Evolutionary conservation across 2,888 invertebrate genomes (phyloP), one percentile per base, ranked within the genome.

Genomic region (Frankliniella intonsa): DNA sequence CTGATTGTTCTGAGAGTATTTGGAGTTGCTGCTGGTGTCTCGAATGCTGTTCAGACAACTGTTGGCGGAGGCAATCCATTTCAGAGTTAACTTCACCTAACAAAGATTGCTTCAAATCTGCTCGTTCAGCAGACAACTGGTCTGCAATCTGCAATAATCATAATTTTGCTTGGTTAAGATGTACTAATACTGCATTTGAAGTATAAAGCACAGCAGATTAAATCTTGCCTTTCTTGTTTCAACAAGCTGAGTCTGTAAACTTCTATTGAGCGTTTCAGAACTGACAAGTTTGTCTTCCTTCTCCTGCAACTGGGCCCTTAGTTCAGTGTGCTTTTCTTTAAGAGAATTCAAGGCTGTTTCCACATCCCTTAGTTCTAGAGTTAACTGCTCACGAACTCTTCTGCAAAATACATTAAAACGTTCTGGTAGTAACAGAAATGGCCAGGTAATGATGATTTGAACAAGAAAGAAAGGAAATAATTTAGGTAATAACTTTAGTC

Each of bases 381-480:
- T 94, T 86, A 93, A 94, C 86, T 95, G 94, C 83, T 94, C 94
- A 86, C 92, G 94, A 76, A 94, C 88, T 51, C 94, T 90, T 85
- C 94, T 95, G 85, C 3, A 86, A 86, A 82, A 83, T 62, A 81
- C 65, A 69, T 55, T 49, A 19, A 11, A 5, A 80, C 0, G 50
- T 80, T 38, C 38, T 5, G 3, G 10, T 81, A 25, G 51, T 11
- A 22, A 51, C 38, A 51, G 17, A 62, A 19, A 50, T 5, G 38
- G 80, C 51, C n/a, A 11, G 25, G n/a, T 12, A 49, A 69, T 55
- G 80, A 81, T 51, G 14, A 49, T 38, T 3, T 62, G 62, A 62
- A 17, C 17, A 62, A 62, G n/a, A 27, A 50, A 22, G 80, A 50
- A 17, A 51, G 81, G 65, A 19, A 50, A 76, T 65, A 50, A n/a